Conservation (phyloP, 1,140 invertebrate genomes). For the Magallana ariakensis region DNA sequence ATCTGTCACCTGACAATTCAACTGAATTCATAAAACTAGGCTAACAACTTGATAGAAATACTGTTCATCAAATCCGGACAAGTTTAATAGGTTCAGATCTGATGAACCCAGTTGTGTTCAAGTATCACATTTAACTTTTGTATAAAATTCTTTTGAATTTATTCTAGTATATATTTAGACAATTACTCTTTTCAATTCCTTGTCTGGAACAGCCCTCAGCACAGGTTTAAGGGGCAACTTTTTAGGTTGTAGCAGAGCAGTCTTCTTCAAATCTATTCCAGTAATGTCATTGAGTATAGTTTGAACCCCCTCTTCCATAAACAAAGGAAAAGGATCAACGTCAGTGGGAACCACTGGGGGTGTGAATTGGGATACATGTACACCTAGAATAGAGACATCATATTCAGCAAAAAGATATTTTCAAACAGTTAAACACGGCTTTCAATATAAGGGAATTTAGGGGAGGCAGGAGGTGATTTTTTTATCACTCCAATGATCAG, state of each 20-base stretch:
- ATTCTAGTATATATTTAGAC: neutral
- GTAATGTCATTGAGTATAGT: slow-evolving; percentile 52
- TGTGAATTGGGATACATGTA: neutral
- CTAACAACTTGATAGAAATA: too few relatives aligned
- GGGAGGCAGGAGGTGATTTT: too few relatives aligned
- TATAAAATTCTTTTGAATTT: too few relatives aligned
- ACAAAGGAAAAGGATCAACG: slow-evolving; percentile 49
- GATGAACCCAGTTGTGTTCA: neutral
- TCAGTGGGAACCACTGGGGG: neutral
- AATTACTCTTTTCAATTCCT: slow-evolving; percentile 54
- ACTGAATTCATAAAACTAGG: too few relatives aligned
- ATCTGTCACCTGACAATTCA: too few relatives aligned
- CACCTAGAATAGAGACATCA: neutral
- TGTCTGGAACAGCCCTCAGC: slow-evolving; percentile 49
- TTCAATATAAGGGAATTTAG: too few relatives aligned
- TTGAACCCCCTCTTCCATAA: slow-evolving; percentile 45
- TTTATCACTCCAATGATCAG: too few relatives aligned
- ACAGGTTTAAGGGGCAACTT: slow-evolving; percentile 19
- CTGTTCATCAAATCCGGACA: too few relatives aligned
- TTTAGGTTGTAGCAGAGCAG: slow-evolving; percentile 16
- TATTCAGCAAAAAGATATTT: too few relatives aligned
- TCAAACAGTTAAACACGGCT: too few relatives aligned
- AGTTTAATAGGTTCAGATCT: neutral
- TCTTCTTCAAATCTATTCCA: slow-evolving; percentile 47
- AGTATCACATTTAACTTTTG: too few relatives aligned